Base-by-base conservation (phyloP, 2,888 invertebrate species). In the Synergus itoensis region DNA sequence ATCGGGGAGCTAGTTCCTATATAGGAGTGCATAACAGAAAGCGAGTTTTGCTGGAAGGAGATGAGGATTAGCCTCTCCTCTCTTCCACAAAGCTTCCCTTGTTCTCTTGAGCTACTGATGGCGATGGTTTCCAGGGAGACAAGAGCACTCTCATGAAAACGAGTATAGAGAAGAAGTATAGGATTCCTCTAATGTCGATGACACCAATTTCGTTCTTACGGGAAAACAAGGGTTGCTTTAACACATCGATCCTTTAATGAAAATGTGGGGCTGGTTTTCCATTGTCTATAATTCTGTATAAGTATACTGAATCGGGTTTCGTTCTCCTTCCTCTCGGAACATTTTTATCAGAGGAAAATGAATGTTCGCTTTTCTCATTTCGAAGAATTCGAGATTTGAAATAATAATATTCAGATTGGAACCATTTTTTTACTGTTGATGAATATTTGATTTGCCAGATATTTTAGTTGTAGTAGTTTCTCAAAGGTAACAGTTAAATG, bases 21-120 rank as follows among this genome's bases (percentile, higher is more conserved):
- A 63, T 21, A 36, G 14, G 75, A 81, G 85, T 82, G 82, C 80
- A 77, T 18, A 82, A 84, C 86, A 87, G 84, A 88, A 86, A 87
- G 88, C 86, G 82, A 87, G 88, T 88, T 87, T 87, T 85, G 84
- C 85, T 85, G 80, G 83, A 79, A 79, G 84, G 83, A 82, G 86
- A 82, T 81, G 79, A 84, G 84, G 83, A 87, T 86, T 85, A 85
- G 79, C 80, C 82, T 81, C 84, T 77, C 82, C 80, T 75, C 77
- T 53, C 65, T 41, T 57, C 75, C 57, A 76, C 79, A 79, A 63
- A 73, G 60, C 69, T 77, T 48, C 67, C 65, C 48, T 77, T 65
- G 79, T 79, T 81, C 80, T 80, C 76, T 43, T 64, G 65, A 57
- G 63, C 63, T 45, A 76, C 79, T 81, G 82, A 82, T 62, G 48